Percentiles rank a stretch among this genome's conserved stretches.
phyloP scores from a whole-genome alignment of 2,113 vertebrate genomes.

The Hypomesus transpacificus region DNA sequence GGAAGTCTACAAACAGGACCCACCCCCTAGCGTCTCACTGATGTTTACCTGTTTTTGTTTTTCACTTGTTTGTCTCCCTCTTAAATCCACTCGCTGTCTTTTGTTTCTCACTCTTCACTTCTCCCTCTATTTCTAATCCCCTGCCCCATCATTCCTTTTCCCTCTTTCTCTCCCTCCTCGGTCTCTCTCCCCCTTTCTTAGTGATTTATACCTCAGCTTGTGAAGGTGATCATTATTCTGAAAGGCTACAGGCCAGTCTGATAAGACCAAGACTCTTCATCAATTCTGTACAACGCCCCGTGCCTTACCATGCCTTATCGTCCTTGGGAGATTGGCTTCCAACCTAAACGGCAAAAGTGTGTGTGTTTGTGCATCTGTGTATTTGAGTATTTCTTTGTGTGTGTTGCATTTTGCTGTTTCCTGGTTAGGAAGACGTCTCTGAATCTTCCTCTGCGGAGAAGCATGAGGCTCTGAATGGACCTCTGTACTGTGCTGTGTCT shows the following conservation, averaged over 20 bases:
- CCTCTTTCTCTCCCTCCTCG: not conserved
- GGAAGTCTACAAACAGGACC: not conserved
- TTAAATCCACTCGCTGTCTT: too few species aligned
- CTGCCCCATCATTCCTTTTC: not conserved
- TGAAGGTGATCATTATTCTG: constrained; percentile 62
- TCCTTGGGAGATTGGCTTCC: constrained; percentile 20
- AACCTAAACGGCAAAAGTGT: not conserved
- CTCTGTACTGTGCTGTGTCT: too few species aligned
- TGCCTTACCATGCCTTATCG: constrained; percentile 4
- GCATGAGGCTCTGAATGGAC: too few species aligned
- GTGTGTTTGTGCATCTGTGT: not conserved
- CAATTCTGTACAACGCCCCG: constrained; percentile 37
- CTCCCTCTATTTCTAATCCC: not conserved
- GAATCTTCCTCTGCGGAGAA: too few species aligned
- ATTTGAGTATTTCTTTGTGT: too few species aligned
- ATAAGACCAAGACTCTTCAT: constrained; percentile 55
- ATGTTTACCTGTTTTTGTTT: too few species aligned
- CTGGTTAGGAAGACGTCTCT: too few species aligned
- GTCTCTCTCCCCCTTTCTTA: constrained; percentile 8
- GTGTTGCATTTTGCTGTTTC: too few species aligned
- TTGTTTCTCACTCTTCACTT: not conserved
- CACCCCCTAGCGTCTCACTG: not conserved
- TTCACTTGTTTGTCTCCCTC: too few species aligned
- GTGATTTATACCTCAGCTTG: constrained; percentile 53
- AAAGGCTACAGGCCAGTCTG: constrained; percentile 43